Evolutionary conservation across 2,888 invertebrate genomes (phyloP), one percentile per base, ranked within the genome.

Genomic region (Hypomecis punctinalis): DNA sequence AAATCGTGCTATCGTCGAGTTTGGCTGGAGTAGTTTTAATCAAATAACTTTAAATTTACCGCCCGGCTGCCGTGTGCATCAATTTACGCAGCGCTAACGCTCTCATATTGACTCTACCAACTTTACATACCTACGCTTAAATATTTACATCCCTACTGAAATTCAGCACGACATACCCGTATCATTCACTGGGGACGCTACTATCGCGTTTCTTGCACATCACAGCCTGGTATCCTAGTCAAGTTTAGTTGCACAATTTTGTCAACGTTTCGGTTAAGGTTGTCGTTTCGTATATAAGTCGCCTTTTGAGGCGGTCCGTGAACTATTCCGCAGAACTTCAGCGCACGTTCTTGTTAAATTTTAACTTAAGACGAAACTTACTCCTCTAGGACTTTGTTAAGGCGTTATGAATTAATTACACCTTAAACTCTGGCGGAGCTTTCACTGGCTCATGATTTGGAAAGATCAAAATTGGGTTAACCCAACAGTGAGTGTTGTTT

Each of bases 371-470:
- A 42, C 5, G 54, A 57, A 64, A 59, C 54, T 64, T 43, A 11
- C 56, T 54, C 49, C 52, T 53, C 61, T 23, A 54, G 42, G 49
- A 61, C 66, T 67, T 58, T 47, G 52, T 49, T 40, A 35, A 61
- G 53, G 63, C 60, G 37, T 68, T 54, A 55, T 59, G 62, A 68
- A 68, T 63, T 48, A 57, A 61, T 68, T 57, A 66, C 61, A 62
- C 60, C 60, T 46, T 40, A 37, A 43, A 55, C 37, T 49, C 39
- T 39, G 55, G 37, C 33, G 33, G 2, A 9, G 33, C 36, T n/a
- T 42, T 42, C 36, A 33, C 7, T 10, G 36, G 11, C 11, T 49
- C 11, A 37, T 36, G 6, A 36, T 49, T 49, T n/a, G 11, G n/a
- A 4, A 23, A 23, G 1, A 23, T 23, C 3, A 23, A 23, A 23